Evolutionary conservation across 2,888 invertebrate genomes (phyloP), one percentile per base, ranked within the genome.

Genomic region (Drosophila buzzatii): DNA sequence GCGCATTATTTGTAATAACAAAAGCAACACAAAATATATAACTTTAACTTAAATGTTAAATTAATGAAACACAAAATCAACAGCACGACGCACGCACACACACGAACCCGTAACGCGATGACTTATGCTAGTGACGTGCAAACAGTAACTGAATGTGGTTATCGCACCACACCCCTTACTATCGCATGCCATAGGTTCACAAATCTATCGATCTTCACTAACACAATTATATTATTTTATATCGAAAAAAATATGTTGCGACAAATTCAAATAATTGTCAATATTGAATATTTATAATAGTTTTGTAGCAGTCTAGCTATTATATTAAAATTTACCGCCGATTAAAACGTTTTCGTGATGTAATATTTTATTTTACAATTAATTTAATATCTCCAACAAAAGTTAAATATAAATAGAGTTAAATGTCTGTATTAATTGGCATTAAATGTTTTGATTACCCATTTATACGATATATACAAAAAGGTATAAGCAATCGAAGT

Each of bases 31-130:
- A 73, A 79, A 82, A 87, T 37, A 67, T 47, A 57, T 44, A 81
- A 86, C 57, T 71, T 66, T 53, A 84, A 84, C 85, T 80, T 70
- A 85, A 84, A 77, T 81, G 70, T 75, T 66, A 85, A 89, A 79
- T 64, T 68, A 82, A 85, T 67, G 41, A 67, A 82, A 83, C 73
- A 74, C 68, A 77, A 85, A 89, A 82, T 60, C 59, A 82, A 61
- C 79, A 63, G 70, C 75, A 70, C 70, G 33, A 66, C 70, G 66
- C 68, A 71, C 71, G 18, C 49, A 68, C 67, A 45, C 69, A 72
- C 74, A 78, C 80, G 82, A 77, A 73, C 83, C 88, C 88, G 85
- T 85, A 62, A 76, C 81, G 77, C 80, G 85, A 82, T 85, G 87
- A 87, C 86, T 84, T 70, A 80, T 86, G 69, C 55, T 79, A 76